A percentile compares a stretch with the other conserved stretches of the same genome.
Conservation (phyloP, 2,888 invertebrate species). For the Agrotis exclamationis region DNA sequence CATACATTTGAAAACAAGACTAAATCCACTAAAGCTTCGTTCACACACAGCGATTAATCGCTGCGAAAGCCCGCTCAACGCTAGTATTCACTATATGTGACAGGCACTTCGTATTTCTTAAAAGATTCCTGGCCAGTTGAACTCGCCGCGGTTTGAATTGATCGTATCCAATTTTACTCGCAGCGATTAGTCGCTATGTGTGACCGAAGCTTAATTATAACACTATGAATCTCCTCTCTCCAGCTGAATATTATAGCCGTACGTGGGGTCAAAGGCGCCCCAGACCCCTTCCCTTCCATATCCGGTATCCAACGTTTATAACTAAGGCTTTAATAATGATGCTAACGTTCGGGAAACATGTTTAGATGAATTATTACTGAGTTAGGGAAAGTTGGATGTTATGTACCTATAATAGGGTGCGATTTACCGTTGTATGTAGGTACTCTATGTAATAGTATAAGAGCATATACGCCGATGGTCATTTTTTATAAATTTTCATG, state of each 20-base stretch:
- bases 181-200: too few relatives aligned
- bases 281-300: constrained; percentile 45
- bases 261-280: constrained; percentile 50
- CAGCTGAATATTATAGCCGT: constrained; percentile 37
- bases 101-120: too few relatives aligned
- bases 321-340: constrained; percentile 59
- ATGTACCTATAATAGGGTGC: neutral
- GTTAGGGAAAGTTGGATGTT: constrained; percentile 24
- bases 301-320: constrained; percentile 58
- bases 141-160: too few relatives aligned
- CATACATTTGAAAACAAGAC: neutral
- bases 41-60: too few relatives aligned
- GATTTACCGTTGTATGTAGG: neutral
- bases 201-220: neutral
- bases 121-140: too few relatives aligned
- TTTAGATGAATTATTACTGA: constrained; percentile 62
- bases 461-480: too few relatives aligned
- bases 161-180: too few relatives aligned
- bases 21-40: neutral
- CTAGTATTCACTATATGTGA: too few relatives aligned
- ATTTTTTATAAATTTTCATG: too few relatives aligned
- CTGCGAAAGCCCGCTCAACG: too few relatives aligned
- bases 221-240: constrained; percentile 25
- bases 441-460: too few relatives aligned
- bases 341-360: constrained; percentile 40